Base-by-base conservation (phyloP, 1,140 invertebrate genomes). In the Tetramorium parvispinum region DNA sequence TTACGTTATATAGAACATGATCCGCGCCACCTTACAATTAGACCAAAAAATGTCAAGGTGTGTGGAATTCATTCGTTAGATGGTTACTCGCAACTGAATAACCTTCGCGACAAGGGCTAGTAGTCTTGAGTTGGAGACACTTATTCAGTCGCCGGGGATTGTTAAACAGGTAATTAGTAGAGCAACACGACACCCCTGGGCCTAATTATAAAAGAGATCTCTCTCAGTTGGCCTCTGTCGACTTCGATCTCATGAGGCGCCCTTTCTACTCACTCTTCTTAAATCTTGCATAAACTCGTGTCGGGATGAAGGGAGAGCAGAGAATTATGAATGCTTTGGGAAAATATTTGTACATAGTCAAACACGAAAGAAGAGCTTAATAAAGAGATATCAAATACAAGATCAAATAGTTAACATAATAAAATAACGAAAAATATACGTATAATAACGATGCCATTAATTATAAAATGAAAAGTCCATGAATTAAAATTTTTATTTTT, bases 101-200 rank as follows among this genome's bases (percentile, higher is more conserved):
- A 87, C 78, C 85, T 81, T 4, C 57, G 83, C 86, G 90, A 93
- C 88, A 88, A 70, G 37, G 85, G 37, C 81, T 63, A 82, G 76
- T 78, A 51, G 87, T 68, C 65, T 85, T 57, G 53, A 82, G 66
- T 27, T 61, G 65, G 11, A 86, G 59, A 68, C 87, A 94, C 93
- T 94, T 93, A 92, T 89, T 94, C 87, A 83, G 82, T 89, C 92
- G 91, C 68, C 89, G 66, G 89, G 91, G 87, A 94, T 94, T 94
- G 92, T 94, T 92, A 92, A 93, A 94, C 93, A 91, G 91, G 93
- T 95, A 94, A 95, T 95, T 95, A 95, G 94, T 94, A 92, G 90
- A 94, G 93, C 91, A 94, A 94, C 93, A 89, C 89, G 91, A 93
- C 89, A 93, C 94, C 93, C 88, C 88, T 89, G 92, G 94, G 93